These are phyloP conservation scores for Thalpophila matura DNA, from an alignment of 2,888 invertebrate genomes.

Conservation along the genomic window DNA sequence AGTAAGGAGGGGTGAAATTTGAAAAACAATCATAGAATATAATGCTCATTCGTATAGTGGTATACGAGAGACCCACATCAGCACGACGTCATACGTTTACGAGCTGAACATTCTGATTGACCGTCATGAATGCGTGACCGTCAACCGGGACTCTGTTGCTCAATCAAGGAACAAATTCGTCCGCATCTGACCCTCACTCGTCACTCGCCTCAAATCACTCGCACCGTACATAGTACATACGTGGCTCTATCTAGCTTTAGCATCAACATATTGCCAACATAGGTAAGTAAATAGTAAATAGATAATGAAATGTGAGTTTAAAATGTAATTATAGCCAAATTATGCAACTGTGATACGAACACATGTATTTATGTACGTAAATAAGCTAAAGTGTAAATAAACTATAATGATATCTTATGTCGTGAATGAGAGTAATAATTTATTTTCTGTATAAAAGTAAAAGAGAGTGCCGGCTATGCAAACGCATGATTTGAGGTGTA, in stretches of 20 bases:
- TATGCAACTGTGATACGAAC: conserved; percentile 62
- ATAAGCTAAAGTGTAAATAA: conserved; percentile 36
- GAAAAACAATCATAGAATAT: no score
- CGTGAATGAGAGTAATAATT: conserved; percentile 29
- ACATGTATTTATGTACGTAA: conserved; percentile 47
- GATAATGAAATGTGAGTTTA: conserved; percentile 17
- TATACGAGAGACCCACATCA: neutral
- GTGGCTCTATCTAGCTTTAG: conserved; percentile 14
- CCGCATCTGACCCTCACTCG: neutral
- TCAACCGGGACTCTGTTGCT: neutral
- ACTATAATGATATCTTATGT: conserved; percentile 22
- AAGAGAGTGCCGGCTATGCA: neutral
- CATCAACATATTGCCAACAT: conserved; percentile 32
- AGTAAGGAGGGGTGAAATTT: no score
- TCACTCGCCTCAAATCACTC: neutral
- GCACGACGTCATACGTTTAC: neutral
- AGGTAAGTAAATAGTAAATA: conserved; percentile 3
- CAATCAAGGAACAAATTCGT: neutral
- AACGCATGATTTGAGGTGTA: conserved; percentile 15
- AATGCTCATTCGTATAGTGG: no score
- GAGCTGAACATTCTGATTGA: no score
- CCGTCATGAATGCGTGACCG: neutral
- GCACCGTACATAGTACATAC: conserved; percentile 5
- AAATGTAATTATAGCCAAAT: conserved; percentile 61
- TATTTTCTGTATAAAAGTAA: conserved; percentile 28